These are phyloP conservation scores for Dolichallabes microphthalmus DNA, from an alignment of 2,113 vertebrate genomes.

Conservation along the genomic window DNA sequence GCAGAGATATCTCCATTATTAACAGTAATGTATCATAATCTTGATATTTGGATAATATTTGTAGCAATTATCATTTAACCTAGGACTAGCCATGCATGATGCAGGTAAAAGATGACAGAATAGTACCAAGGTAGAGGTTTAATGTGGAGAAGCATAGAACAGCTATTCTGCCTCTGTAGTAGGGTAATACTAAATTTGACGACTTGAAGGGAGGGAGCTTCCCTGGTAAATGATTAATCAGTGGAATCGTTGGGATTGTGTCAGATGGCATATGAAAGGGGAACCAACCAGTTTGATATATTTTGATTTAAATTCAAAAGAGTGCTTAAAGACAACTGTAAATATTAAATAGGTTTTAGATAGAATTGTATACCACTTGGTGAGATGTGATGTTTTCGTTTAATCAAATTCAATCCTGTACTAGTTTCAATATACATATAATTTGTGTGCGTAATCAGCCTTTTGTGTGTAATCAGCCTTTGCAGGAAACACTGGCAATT, in stretches of 20 bases:
- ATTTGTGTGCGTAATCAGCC: conserved; percentile 29
- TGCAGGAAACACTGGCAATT: conserved; percentile 55
- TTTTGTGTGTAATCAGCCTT: conserved; percentile 28
- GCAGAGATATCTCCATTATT: conserved; percentile 87
- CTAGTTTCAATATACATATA: neutral
- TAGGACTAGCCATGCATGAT: neutral
- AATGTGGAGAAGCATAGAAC: neutral
- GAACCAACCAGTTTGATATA: neutral
- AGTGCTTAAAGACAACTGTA: neutral
- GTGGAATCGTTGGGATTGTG: neutral
- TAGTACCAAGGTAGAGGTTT: neutral
- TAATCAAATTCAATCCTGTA: neutral
- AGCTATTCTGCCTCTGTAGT: neutral
- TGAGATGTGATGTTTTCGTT: neutral
- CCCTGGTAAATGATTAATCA: conserved; percentile 35
- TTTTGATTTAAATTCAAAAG: neutral
- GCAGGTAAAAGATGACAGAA: neutral
- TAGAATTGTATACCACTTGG: neutral
- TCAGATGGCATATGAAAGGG: neutral
- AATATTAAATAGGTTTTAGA: neutral
- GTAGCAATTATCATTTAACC: neutral
- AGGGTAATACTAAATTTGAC: conserved; percentile 19
- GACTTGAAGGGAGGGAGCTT: neutral
- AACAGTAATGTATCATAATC: conserved; percentile 78
- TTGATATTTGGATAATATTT: neutral